Base-by-base conservation (phyloP, 64 coral and sea anemone species). In the Actinia equina region DNA sequence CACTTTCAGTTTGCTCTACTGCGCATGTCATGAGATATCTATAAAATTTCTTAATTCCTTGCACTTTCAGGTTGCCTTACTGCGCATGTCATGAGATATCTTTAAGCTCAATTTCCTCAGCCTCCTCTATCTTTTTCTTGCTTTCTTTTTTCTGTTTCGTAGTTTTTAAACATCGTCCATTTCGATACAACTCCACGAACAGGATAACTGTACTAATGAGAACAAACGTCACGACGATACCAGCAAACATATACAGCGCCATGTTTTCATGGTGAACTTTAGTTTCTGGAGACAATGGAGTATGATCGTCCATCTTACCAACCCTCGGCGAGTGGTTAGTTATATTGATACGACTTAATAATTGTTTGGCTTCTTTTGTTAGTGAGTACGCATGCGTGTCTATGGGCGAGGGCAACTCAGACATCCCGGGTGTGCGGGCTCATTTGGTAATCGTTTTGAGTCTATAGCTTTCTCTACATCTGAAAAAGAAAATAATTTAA, bases 201-300 rank as follows among this genome's bases (percentile, higher is more conserved):
- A 99, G 93, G 22, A 99, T 95, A 53, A 99, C 90, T 44, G 85
- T 89, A n/a, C 88, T 92, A 3, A 99, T 99, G 52, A 99, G 88
- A 23, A 99, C 82, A 88, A 99, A 99, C 7, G 97, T 93, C 16
- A 95, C 93, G 3, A 99, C 93, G 10, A 99, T 86, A 30, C 97
- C 97, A 82, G 94, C 94, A 44, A 99, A 99, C 97, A 99, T 99
- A 71, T 99, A 99, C 3, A 99, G 71, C 5, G 97, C 93, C 43
- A 99, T 93, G 80, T 99, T 99, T 77, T 99, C 97, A 51, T 99
- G 90, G 8, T 95, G 88, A 57, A 89, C 82, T 77, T 97, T 97
- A 15, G 94, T 90, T 78, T 97, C 91, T 7, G 94, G 94, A 25
- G 94, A 85, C 2, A 97, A 71, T 5, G 88, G 74, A 42, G 74